These are phyloP conservation scores for Microcebus jonahi DNA, from an alignment of 2,113 vertebrate species.

Conservation along the genomic window DNA sequence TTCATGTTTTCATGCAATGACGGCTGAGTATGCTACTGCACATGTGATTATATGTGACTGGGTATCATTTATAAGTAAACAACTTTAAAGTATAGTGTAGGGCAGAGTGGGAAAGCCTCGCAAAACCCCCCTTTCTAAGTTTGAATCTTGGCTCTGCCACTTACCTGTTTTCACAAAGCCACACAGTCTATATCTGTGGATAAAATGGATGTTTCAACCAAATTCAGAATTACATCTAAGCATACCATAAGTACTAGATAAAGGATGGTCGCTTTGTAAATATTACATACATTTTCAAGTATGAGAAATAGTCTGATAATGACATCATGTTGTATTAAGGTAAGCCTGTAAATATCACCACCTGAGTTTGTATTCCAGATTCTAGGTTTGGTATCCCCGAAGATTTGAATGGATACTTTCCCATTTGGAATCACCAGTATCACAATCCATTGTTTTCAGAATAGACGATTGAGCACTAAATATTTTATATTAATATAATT, in stretches of 20 bases:
- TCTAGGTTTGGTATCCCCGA: background rate
- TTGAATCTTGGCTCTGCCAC: background rate
- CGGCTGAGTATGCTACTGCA: background rate
- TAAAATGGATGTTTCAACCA: background rate
- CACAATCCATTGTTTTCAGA: background rate
- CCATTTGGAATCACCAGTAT: background rate
- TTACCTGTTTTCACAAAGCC: background rate
- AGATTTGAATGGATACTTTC: background rate
- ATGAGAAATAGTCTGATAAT: background rate
- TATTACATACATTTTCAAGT: background rate
- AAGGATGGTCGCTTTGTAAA: background rate
- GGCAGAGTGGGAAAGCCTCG: rapidly evolving
- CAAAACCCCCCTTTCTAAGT: background rate
- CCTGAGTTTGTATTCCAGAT: background rate
- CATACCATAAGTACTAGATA: background rate
- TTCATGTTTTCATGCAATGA: background rate
- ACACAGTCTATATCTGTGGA: background rate
- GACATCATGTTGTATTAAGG: background rate
- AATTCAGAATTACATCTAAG: background rate
- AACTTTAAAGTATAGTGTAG: background rate
- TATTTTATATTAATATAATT: background rate
- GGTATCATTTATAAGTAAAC: background rate
- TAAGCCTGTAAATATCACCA: background rate
- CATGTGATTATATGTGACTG: too few species aligned
- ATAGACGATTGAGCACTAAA: background rate